Evolutionary conservation across 2,113 vertebrate species (phyloP), one percentile per base, ranked within the genome.

Genomic region (Coturnix japonica): DNA sequence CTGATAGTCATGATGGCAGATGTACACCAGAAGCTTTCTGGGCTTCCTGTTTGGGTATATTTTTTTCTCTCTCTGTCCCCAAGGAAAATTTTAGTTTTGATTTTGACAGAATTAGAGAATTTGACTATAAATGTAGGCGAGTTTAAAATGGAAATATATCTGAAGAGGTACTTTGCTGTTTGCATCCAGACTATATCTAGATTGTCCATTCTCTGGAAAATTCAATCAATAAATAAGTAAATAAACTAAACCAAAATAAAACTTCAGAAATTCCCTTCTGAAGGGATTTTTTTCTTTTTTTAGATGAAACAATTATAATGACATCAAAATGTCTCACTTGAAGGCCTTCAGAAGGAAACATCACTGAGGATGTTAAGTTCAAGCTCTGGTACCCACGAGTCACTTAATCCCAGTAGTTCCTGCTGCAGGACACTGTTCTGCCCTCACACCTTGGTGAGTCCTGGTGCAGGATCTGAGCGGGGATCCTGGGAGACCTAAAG

Each of bases 241-340:
- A 59, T 12, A 35, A 60, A 60, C 22, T 13, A 63, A 63, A 61
- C 25, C 26, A 61, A 39, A 63, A 39, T 26, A 39, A 70, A 41
- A 30, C 39, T 87, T 74, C 66, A 23, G 64, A 91, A 92, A 94
- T 90, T 85, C 60, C 41, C 28, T 64, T 82, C 85, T 71, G 67
- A 65, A 64, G 81, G 54, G 47, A 33, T 87, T 94, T 49, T 47
- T 19, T 20, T 14, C 20, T 20, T 92, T 89, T 60, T 85, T 89
- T 60, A 82, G 37, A 85, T 67, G 85, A 95, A 95, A 90, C 79
- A 85, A 85, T 85, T 94, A 89, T 83, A 90, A 93, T 94, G 51
- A 82, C 87, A 95, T 95, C 25, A 87, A 77, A 95, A 59, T 11
- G 21, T 85, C 60, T 91, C 53, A 78, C 49, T 89, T 92, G 64